These are phyloP conservation scores for Alfaro cultratus DNA, from an alignment of 2,797 vertebrate genomes.

Conservation along the genomic window DNA sequence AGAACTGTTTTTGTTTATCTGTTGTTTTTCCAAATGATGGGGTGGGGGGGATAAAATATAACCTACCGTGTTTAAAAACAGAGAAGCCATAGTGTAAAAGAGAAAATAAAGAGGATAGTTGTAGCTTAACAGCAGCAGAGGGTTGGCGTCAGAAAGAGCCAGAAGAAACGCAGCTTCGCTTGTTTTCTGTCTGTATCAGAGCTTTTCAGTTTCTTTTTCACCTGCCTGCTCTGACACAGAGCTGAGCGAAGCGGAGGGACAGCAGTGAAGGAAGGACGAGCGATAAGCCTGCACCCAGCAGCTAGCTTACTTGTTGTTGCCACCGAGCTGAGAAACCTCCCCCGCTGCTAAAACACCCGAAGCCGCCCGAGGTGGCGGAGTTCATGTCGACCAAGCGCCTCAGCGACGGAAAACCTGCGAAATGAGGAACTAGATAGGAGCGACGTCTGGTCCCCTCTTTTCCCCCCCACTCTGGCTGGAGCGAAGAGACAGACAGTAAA, in stretches of 20 bases:
- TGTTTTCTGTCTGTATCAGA: neutral
- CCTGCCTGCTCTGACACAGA: neutral
- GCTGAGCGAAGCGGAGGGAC: neutral
- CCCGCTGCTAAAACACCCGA: slow-evolving; percentile 23
- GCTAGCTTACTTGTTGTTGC: slow-evolving; percentile 72
- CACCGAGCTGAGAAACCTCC: slow-evolving; percentile 40
- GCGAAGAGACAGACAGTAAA: slow-evolving; percentile 70
- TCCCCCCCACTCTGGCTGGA: slow-evolving; percentile 11
- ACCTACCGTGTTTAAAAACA: slow-evolving; percentile 73
- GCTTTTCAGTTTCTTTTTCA: neutral
- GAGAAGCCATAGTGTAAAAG: slow-evolving; percentile 50
- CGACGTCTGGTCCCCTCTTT: too few relatives aligned
- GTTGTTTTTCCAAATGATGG: neutral
- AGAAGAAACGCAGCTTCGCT: neutral
- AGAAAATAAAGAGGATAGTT: neutral
- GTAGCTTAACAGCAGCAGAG: slow-evolving; percentile 25
- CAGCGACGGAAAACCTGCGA: neutral
- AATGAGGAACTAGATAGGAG: slow-evolving; percentile 16
- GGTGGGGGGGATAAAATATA: slow-evolving; percentile 3
- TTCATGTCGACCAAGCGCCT: slow-evolving; percentile 48
- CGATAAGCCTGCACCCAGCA: slow-evolving; percentile 28
- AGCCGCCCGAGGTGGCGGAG: slow-evolving; percentile 6
- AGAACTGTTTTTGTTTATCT: too few relatives aligned
- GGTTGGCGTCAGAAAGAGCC: slow-evolving; percentile 1
- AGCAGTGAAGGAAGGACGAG: neutral